phyloP scores from a whole-genome alignment of 2,113 vertebrate genomes.

The Chloebia gouldiae region DNA sequence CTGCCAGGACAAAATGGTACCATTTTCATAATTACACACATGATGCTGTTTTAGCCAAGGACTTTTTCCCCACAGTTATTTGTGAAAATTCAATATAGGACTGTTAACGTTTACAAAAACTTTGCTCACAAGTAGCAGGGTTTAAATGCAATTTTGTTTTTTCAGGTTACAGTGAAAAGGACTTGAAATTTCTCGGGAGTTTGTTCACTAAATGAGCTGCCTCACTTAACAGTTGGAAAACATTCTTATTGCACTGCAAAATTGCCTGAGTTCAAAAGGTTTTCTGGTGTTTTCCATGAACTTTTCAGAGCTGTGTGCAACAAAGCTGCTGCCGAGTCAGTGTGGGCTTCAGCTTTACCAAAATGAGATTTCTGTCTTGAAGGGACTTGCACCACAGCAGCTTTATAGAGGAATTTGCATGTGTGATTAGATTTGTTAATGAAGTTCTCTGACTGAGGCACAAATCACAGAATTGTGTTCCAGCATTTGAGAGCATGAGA shows the following conservation, averaged over 20 bases:
- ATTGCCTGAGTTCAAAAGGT: not conserved
- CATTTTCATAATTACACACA: not conserved
- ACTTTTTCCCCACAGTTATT: not conserved
- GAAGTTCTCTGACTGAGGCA: not conserved
- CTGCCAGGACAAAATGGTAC: not conserved
- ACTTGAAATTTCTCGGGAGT: not conserved
- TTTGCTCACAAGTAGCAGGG: not conserved
- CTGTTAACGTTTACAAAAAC: accelerated
- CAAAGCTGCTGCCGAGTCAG: not conserved
- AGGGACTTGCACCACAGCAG: not conserved
- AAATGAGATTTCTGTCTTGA: not conserved
- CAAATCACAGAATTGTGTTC: not conserved
- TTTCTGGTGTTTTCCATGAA: not conserved
- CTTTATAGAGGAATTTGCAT: not conserved
- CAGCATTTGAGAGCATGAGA: not conserved
- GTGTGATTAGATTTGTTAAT: not conserved
- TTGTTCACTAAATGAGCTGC: not conserved
- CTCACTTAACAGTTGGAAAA: not conserved
- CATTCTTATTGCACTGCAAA: not conserved
- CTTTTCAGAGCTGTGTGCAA: not conserved
- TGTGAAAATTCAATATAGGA: not conserved
- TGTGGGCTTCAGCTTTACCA: not conserved
- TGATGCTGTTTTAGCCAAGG: not conserved
- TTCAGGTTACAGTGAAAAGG: not conserved
- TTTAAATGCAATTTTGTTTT: not conserved